Base-by-base conservation (phyloP, 2,113 vertebrate species). In the Lucifuga dentata region DNA sequence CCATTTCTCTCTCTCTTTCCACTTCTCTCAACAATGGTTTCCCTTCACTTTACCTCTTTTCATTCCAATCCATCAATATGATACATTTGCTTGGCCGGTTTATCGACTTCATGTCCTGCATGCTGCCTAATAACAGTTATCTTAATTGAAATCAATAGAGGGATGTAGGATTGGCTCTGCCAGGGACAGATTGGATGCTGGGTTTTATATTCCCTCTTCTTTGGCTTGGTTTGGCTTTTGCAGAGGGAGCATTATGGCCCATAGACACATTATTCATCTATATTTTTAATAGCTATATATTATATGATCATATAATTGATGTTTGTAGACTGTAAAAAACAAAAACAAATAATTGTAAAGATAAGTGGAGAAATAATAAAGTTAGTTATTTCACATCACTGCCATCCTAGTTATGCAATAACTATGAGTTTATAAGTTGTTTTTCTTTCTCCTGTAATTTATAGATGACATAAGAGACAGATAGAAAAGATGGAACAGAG, bases 61-160 rank as follows among this genome's bases (percentile, higher is more conserved):
- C 21, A 19, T 44, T 60, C 20, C 23, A 58, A 68, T 86, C 83
- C 38, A 68, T 78, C 61, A 56, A 48, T 3, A 6, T 20, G 43
- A 43, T 60, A 33, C 59, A 43, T 76, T 59, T 23, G n/a, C 66
- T 78, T 40, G 0, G 66, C 56, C 21, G 33, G 45, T 33, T 62
- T 66, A 77, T 86, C 12, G 63, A 86, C 68, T 76, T 66, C 21
- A 35, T 68, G 68, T 65, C 39, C 19, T 16, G 68, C 76, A 50
- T 44, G 69, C 63, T 16, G 73, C 49, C 48, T 84, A 83, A 85
- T 90, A 84, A 85, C 69, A 52, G 76, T 76, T 84, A 86, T 90
- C 82, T 72, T 89, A 88, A 90, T 89, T 90, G 79, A 86, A 90
- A 90, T 90, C 85, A 74, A 80, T 83, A 19, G 68, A 36, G 51